phyloP scores from a whole-genome alignment of 2,113 vertebrate species.

The Cyanistes caeruleus region DNA sequence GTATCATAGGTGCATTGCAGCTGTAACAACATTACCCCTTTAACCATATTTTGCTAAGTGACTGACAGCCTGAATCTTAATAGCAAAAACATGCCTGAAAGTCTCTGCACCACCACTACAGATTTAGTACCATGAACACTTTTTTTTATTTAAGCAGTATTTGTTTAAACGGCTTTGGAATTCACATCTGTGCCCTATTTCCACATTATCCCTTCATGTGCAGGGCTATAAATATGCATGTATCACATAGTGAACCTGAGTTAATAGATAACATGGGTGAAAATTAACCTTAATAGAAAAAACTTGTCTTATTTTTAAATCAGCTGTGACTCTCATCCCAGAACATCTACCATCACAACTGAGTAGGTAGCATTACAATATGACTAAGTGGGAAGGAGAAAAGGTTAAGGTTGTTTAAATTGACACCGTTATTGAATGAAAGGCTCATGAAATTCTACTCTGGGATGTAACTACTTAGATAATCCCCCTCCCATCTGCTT shows the following conservation, averaged over 20 bases:
- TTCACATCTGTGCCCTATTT: background rate
- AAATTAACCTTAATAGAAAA: background rate
- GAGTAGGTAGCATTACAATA: background rate
- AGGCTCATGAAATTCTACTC: background rate
- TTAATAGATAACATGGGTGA: background rate
- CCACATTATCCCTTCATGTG: background rate
- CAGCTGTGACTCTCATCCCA: background rate
- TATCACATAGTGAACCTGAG: background rate
- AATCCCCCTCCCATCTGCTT: background rate
- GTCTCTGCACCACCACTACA: background rate
- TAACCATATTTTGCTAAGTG: background rate
- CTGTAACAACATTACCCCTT: background rate
- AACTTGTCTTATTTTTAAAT: background rate
- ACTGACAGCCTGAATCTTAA: background rate
- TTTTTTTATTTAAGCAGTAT: background rate
- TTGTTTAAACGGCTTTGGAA: background rate
- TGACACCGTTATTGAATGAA: accelerated
- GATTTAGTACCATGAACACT: background rate
- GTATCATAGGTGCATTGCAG: background rate
- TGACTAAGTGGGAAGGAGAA: background rate
- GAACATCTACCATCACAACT: background rate
- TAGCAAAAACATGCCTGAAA: background rate
- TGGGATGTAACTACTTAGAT: background rate
- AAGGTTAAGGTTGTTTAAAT: background rate
- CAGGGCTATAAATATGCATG: background rate